Evolutionary conservation across 2,113 vertebrate species (phyloP).

Genomic region (Paradoxurus hermaphroditus): DNA sequence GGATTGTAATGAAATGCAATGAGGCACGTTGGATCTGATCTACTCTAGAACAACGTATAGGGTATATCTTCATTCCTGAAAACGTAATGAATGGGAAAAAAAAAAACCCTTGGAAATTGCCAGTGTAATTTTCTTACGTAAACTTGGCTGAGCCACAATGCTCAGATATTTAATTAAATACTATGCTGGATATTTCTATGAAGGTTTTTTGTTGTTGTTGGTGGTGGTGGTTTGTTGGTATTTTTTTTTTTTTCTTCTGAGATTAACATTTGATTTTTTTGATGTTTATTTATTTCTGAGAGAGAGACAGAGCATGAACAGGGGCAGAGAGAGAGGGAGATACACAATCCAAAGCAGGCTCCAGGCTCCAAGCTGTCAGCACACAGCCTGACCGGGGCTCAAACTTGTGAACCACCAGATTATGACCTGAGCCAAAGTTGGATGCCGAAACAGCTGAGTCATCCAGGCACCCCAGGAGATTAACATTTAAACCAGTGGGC

Average conservation of each 20-base stretch:
- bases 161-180: not conserved
- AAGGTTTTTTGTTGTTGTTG: not conserved
- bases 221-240: no score
- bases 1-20: not conserved
- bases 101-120: not conserved
- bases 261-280: not conserved
- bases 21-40: not conserved
- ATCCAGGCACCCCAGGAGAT: no score
- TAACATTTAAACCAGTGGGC: not conserved
- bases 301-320: no score
- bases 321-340: no score
- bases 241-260: not conserved
- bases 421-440: no score
- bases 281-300: no score
- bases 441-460: no score
- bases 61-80: not conserved
- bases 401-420: no score
- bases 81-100: not conserved
- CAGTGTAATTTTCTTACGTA: not conserved
- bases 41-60: not conserved
- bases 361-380: no score
- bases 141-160: not conserved
- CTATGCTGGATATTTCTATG: not conserved
- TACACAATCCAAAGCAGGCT: no score
- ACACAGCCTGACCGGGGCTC: no score